Conservation (phyloP, 1,140 invertebrate genomes). For the Geopemphigus sp. region DNA sequence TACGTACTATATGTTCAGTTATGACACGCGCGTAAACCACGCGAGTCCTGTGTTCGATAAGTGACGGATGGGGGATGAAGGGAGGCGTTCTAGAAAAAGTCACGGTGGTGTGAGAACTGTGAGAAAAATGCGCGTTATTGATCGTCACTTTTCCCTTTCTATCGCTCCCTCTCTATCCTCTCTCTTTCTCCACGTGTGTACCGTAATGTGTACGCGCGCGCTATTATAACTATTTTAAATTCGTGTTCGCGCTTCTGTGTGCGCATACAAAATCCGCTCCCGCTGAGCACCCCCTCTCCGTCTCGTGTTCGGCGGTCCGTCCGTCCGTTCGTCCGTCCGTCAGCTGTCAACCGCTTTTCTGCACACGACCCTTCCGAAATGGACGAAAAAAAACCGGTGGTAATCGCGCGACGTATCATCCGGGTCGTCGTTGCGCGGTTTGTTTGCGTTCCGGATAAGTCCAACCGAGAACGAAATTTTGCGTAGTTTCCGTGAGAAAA, state of each 20-base stretch:
- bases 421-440: no score
- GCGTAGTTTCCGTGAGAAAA: slow-evolving; percentile 37
- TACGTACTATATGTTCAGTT: no score
- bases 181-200: background rate
- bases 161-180: no score
- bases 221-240: background rate
- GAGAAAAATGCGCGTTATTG: slow-evolving; percentile 42
- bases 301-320: no score
- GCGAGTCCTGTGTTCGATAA: no score
- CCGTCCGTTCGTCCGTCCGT: slow-evolving; percentile 10
- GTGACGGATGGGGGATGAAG: background rate
- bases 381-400: background rate
- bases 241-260: slow-evolving; percentile 19
- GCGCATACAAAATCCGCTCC: slow-evolving; percentile 9
- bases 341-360: slow-evolving; percentile 39
- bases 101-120: slow-evolving; percentile 1
- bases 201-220: background rate
- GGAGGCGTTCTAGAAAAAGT: background rate
- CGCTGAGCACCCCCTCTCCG: slow-evolving; percentile 15
- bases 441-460: slow-evolving; percentile 44
- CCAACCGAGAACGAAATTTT: background rate
- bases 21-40: no score
- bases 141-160: background rate
- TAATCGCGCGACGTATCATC: no score
- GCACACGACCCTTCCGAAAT: slow-evolving; percentile 25